Conservation (phyloP, 1,140 invertebrate species). For the Drosophila setifemur region DNA sequence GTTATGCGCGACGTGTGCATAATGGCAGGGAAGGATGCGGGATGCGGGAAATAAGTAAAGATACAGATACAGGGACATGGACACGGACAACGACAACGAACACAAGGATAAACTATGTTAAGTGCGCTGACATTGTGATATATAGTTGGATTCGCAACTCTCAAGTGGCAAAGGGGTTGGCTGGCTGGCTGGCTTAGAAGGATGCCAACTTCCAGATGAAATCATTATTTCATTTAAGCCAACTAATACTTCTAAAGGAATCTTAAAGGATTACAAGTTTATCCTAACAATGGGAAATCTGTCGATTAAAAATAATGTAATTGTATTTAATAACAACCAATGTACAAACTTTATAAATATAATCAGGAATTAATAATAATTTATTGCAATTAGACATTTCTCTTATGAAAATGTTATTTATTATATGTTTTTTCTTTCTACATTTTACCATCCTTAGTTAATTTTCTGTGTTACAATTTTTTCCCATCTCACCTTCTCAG, state of each 20-base stretch:
- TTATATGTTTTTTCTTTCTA: background rate
- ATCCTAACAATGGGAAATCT: too few relatives aligned
- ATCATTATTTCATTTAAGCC: background rate
- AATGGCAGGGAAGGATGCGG: conserved; percentile 48
- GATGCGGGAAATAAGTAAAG: background rate
- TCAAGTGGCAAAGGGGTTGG: background rate
- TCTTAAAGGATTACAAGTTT: background rate
- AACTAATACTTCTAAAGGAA: background rate
- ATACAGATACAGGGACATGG: background rate
- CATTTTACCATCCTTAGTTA: background rate
- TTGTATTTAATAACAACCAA: background rate
- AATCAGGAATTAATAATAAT: background rate
- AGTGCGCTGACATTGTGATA: conserved; percentile 76
- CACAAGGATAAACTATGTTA: conserved; percentile 69
- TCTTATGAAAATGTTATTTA: background rate
- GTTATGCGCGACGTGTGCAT: conserved; percentile 79
- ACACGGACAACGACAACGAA: conserved; percentile 29
- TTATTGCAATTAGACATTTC: background rate
- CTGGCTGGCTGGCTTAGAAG: too few relatives aligned
- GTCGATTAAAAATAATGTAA: background rate
- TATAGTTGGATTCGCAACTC: conserved; percentile 51
- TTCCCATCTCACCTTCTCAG: background rate
- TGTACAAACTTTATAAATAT: too few relatives aligned
- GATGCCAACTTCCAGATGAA: background rate
- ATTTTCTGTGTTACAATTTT: background rate